Base-by-base conservation (phyloP, 2,113 vertebrate species). In the Rhipidura dahli region DNA sequence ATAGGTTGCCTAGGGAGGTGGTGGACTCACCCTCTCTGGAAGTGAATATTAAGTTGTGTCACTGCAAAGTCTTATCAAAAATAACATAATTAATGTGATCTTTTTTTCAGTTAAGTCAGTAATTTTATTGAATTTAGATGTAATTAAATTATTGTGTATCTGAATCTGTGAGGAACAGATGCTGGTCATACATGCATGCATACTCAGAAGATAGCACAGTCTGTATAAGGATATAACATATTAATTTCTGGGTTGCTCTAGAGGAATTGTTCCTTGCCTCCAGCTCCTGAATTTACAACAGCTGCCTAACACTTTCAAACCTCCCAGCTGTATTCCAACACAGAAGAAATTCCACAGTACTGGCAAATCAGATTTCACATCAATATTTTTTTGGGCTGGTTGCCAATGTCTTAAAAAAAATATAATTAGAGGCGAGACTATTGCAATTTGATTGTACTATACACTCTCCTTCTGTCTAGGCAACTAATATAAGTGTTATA, bases 351-450 rank as follows among this genome's bases (percentile, higher is more conserved):
- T 98, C 96, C 95, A 97, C 70, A 96, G 72, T 90, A 70, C 89
- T 94, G 53, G 83, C 50, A 94, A 97, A 97, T 98, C 90, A 96
- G 83, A 89, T 97, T 98, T 98, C 96, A 15, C 73, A 96, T 96
- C 95, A 97, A 84, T 97, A 97, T 98, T 98, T 98, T 97, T 83
- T 95, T 97, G 86, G 98, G 97, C 96, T 97, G 40, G 20, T 91
- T 95, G 96, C 96, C 97, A 98, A 65, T n/a, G 44, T 61, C 96
- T 98, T 97, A 97, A 97, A 98, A 98, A 98, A 98, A 97, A 95
- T 79, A 93, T 90, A 98, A 98, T 97, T 97, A 97, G 61, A 97
- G 91, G 63, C 8, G 2, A 97, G 96, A 97, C 97, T 97, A 73
- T 71, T 94, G 90, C 92, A 96, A 96, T 92, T 89, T 96, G 92